These are phyloP conservation scores for Lepus timidus DNA, from an alignment of 2,113 vertebrate genomes.

Conservation along the genomic window DNA sequence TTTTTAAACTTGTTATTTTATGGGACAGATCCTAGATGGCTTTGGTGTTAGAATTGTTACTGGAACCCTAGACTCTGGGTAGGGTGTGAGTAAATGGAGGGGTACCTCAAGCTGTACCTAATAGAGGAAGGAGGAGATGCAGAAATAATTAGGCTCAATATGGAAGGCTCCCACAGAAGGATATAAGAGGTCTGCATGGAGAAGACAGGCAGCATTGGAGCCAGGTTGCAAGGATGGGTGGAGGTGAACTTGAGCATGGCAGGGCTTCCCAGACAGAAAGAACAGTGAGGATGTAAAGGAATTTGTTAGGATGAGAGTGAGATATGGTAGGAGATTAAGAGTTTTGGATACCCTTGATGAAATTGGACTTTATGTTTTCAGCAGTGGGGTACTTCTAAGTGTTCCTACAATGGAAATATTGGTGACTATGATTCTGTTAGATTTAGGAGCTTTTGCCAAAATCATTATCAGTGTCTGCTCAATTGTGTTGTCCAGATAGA, in stretches of 20 bases:
- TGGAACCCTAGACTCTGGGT: neutral
- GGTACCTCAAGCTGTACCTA: neutral
- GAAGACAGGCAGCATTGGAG: neutral
- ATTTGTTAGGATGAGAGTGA: neutral
- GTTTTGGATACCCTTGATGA: neutral
- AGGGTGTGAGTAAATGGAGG: neutral
- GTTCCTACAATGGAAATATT: neutral
- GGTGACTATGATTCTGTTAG: neutral
- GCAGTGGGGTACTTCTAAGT: neutral
- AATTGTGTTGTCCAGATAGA: neutral
- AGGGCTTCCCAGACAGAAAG: neutral
- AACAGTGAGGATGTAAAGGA: neutral
- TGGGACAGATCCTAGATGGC: neutral
- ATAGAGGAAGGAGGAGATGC: neutral
- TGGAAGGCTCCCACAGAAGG: neutral
- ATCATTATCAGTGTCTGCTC: neutral
- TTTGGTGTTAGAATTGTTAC: neutral
- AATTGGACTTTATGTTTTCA: conserved; percentile 37
- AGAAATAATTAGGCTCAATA: neutral
- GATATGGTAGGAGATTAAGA: neutral
- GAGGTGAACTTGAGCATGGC: neutral
- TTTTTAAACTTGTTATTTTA: neutral
- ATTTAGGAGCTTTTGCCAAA: neutral
- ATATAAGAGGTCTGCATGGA: neutral
- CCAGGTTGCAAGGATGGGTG: neutral